Percentiles rank a stretch among this genome's conserved stretches.
Conservation (phyloP, 1,140 invertebrate genomes). For the Monomorium pharaonis region DNA sequence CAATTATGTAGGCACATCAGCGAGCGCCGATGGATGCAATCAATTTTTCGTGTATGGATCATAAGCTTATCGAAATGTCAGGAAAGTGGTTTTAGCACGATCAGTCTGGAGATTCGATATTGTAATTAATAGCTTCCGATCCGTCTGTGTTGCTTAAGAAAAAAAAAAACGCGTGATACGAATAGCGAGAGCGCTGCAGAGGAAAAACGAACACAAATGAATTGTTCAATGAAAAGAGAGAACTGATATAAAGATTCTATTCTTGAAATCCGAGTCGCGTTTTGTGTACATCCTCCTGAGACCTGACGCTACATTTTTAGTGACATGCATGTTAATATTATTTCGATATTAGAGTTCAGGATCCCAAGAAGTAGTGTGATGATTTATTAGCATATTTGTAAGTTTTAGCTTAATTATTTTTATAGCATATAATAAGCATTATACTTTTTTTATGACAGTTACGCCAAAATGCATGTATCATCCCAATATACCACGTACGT, state of each 20-base stretch:
- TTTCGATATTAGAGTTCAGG: constrained; percentile 2
- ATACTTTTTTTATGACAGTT: constrained; percentile 33
- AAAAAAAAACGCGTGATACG: neutral
- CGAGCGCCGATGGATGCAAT: constrained; percentile 25
- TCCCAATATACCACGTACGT: neutral
- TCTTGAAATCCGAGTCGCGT: constrained; percentile 40
- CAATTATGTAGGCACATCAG: constrained; percentile 46
- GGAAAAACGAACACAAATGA: neutral
- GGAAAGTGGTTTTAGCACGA: constrained; percentile 2
- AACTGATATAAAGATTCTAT: constrained; percentile 51
- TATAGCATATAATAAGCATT: constrained; percentile 27
- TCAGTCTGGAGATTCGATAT: constrained; percentile 24
- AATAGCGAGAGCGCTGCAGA: constrained; percentile 6
- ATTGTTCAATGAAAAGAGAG: constrained; percentile 8
- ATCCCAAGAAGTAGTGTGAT: neutral
- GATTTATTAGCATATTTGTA: constrained; percentile 17
- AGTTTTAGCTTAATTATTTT: constrained; percentile 38
- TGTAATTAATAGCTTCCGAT: constrained; percentile 53
- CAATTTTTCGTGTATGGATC: constrained; percentile 21
- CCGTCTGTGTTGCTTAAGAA: constrained; percentile 33
- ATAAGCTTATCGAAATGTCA: neutral
- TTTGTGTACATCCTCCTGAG: constrained; percentile 56
- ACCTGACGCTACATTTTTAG: constrained; percentile 44
- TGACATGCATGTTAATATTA: constrained; percentile 19
- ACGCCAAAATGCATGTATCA: constrained; percentile 21